Evolutionary conservation across 2,888 invertebrate species (phyloP).

Genomic region (Hydrotaea cyrtoneurina): DNA sequence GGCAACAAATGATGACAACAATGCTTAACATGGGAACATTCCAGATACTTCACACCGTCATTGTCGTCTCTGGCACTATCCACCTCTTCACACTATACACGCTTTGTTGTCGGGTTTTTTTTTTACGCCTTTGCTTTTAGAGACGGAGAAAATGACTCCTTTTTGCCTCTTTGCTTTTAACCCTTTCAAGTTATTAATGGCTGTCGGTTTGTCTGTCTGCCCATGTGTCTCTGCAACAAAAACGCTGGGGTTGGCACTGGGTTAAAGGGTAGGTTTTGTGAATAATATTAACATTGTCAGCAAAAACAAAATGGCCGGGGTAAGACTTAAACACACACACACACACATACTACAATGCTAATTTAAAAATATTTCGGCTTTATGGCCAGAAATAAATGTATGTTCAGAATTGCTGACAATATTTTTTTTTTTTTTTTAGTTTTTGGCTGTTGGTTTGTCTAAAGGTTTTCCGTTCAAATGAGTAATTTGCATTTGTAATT

Average conservation of each 20-base stretch:
- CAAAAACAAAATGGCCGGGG: neutral
- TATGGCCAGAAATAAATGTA: neutral
- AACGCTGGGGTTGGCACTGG: neutral
- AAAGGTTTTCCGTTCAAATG: slow-evolving; percentile 7
- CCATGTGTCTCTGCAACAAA: neutral
- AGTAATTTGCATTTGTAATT: slow-evolving; percentile 58
- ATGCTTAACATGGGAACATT: neutral
- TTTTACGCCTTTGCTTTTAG: neutral
- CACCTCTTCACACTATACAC: neutral
- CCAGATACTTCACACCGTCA: neutral
- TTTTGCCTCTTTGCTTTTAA: neutral
- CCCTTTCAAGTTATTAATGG: neutral
- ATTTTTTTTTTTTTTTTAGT: neutral
- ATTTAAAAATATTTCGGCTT: slow-evolving; percentile 32
- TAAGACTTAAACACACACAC: too few relatives aligned
- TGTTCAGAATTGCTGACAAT: neutral
- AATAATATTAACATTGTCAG: neutral
- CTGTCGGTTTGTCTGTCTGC: neutral
- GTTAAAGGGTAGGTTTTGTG: neutral
- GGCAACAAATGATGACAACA: neutral
- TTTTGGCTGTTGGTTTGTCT: too few relatives aligned
- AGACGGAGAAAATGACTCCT: neutral
- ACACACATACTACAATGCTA: slow-evolving; percentile 41
- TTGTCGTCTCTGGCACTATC: neutral
- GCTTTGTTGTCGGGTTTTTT: neutral